These are phyloP conservation scores for Capitulum mitella DNA, from an alignment of 2,888 invertebrate species.

Conservation along the genomic window DNA sequence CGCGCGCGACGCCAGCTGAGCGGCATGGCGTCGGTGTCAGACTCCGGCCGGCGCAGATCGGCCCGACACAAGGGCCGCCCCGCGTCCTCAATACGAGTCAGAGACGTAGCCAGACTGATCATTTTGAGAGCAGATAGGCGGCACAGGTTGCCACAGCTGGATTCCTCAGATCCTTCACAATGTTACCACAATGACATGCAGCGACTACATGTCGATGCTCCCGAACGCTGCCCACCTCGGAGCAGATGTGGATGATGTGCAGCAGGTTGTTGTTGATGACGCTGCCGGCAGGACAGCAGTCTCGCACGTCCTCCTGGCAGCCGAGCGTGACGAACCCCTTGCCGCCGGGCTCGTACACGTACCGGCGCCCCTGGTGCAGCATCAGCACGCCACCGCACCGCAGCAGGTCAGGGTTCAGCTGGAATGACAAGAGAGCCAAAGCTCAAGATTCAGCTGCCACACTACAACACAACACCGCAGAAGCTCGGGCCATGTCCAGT, in stretches of 20 bases:
- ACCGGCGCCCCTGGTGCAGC: conserved; percentile 38
- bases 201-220: too few relatives aligned
- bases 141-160: too few relatives aligned
- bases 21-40: too few relatives aligned
- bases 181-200: too few relatives aligned
- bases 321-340: conserved; percentile 34
- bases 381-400: conserved; percentile 43
- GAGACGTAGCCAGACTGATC: too few relatives aligned
- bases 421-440: neutral
- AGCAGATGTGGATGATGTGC: conserved; percentile 32
- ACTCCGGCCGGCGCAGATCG: too few relatives aligned
- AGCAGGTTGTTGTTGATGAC: conserved; percentile 35
- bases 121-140: too few relatives aligned
- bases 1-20: conserved; percentile 41
- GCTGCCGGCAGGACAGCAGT: conserved; percentile 25
- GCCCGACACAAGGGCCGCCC: too few relatives aligned
- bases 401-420: conserved; percentile 41
- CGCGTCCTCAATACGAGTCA: too few relatives aligned
- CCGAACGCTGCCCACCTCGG: conserved; percentile 34
- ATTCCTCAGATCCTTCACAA: too few relatives aligned
- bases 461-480: neutral
- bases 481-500: neutral
- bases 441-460: neutral
- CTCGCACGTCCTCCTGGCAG: neutral
- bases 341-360: conserved; percentile 34